Base-by-base conservation (phyloP, 2,888 invertebrate species). In the Erynnis tages region DNA sequence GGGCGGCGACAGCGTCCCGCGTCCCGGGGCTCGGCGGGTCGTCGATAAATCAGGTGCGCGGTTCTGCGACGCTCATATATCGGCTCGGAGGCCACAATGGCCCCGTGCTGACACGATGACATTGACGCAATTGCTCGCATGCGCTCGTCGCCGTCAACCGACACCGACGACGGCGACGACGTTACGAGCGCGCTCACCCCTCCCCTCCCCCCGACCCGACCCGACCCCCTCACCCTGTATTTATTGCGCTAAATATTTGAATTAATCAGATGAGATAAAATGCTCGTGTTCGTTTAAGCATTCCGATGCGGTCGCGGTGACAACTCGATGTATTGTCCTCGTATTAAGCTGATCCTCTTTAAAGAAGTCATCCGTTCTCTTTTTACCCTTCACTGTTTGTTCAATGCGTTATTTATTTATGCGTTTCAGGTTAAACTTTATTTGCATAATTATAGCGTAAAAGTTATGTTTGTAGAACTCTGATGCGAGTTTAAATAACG, bases 211-310 rank as follows among this genome's bases (percentile, higher is more conserved):
- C 61, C 37, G 34, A 37, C 56, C 67, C 61, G n/a, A n/a, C 65
- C 53, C 34, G 32, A 43, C 45, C 14, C 37, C 64, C 56, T 54
- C 71, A 60, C 61, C 64, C 68, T 65, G 79, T 84, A 88, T 89
- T 88, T 86, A 88, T 86, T 86, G 83, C 82, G 84, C 79, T 86
- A 87, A 88, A 86, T 89, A 86, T 88, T 84, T 87, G 86, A 88
- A 88, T 89, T 88, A 87, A 88, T 87, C 87, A 86, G 82, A 83
- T 82, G 84, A 85, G 85, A 87, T 87, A 86, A 86, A 87, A 85
- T 76, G 82, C 73, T 77, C 76, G 79, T 73, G 76, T 83, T 79
- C 82, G 84, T 77, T 83, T 78, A 80, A 83, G 72, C 81, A 88
- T 88, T 85, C 88, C 87, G 74, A 73, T 79, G 84, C 84, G 85